phyloP scores from a whole-genome alignment of 2,888 invertebrate genomes.

The Serrognathus titanus region DNA sequence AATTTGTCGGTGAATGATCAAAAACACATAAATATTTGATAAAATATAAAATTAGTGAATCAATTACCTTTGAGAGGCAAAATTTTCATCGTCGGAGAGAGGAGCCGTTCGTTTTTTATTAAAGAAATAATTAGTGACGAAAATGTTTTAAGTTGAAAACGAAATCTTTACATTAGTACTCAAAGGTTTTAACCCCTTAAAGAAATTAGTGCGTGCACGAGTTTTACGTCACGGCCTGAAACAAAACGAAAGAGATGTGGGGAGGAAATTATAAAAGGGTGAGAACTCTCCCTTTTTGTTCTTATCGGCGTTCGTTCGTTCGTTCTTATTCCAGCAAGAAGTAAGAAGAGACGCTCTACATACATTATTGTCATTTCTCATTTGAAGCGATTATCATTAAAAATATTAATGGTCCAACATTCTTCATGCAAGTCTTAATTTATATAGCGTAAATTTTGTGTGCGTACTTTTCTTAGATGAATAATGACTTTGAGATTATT shows the following conservation, averaged over 20 bases:
- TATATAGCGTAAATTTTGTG: conserved; percentile 45
- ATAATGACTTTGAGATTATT: conserved; percentile 35
- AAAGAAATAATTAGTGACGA: conserved; percentile 20
- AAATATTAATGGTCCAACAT: conserved; percentile 50
- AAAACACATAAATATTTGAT: too few relatives aligned
- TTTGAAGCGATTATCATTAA: conserved; percentile 50
- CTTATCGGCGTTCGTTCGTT: conserved; percentile 29
- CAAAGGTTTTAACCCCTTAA: conserved; percentile 41
- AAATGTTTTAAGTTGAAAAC: conserved; percentile 34
- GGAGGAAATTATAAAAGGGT: conserved; percentile 18
- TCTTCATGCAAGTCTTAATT: conserved; percentile 49
- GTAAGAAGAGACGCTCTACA: conserved; percentile 43
- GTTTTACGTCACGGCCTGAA: conserved; percentile 42
- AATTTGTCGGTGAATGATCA: too few relatives aligned
- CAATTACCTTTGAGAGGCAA: too few relatives aligned
- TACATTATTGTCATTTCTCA: conserved; percentile 50
- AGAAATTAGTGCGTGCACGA: conserved; percentile 47
- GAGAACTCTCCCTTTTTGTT: conserved; percentile 18
- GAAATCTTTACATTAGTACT: conserved; percentile 41
- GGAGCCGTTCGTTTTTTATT: conserved; percentile 10
- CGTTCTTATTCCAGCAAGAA: conserved; percentile 19
- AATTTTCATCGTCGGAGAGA: too few relatives aligned
- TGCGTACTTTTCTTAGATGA: conserved; percentile 40
- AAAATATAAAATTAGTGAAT: too few relatives aligned
- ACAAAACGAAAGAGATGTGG: conserved; percentile 45